Base-by-base conservation (phyloP, 2,113 vertebrate species). In the Sorex fumeus region DNA sequence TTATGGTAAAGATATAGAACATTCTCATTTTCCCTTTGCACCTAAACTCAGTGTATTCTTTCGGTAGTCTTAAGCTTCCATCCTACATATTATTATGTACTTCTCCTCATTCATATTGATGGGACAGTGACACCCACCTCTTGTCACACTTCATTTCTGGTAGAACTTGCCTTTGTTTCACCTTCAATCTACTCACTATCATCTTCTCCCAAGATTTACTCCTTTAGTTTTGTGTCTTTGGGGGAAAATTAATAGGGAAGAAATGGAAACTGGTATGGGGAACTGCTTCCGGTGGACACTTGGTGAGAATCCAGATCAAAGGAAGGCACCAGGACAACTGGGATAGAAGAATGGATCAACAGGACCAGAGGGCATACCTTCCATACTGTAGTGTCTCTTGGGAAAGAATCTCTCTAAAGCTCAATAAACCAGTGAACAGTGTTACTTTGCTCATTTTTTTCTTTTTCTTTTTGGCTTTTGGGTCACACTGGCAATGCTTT, bases 391-490 rank as follows among this genome's bases (percentile, higher is more conserved):
- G 71, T 86, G 69, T 93, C 72, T 95, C 25, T 64, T 69, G 71
- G 79, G 80, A 84, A 95, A 84, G 71, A 50, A 53, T 76, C 76
- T 86, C 57, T 88, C 88, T 11, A 11, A 34, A 71, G 91, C 40
- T 92, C 92, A 96, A 96, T 97, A 97, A 97, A 96, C 40, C 90
- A 94, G 93, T 93, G 70, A 92, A 86, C 83, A 77, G 88, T 91
- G 79, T 94, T 92, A 66, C 83, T 91, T 60, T 60, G 57, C 57
- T 60, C 47, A 50, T 57, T 57, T 21, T 57, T 60, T 60, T 60
- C 53, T 53, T 53, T 53, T 53, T 53, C 7, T 40, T 40, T 40
- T 40, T 40, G 40, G 47, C 10, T 50, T 6, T 50, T 50, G 47
- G 47, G 47, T 60, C 57, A 60, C 57, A 60, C 57, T 23, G 6